Percentiles rank a stretch among this genome's conserved stretches.
phyloP scores from a whole-genome alignment of 2,888 invertebrate species.

The Anagyrus pseudococci region DNA sequence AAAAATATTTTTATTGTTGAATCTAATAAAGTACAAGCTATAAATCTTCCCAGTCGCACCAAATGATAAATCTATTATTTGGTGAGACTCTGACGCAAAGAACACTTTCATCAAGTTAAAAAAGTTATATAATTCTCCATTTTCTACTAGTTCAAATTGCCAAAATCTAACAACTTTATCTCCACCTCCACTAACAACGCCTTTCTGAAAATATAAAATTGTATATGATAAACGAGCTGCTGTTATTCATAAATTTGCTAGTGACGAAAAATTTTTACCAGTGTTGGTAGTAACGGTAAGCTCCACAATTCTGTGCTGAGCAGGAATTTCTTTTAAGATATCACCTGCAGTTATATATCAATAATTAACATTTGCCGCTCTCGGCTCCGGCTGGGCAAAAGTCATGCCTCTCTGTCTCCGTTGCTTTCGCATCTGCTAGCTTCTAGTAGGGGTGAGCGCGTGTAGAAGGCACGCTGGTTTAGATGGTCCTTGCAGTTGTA shows the following conservation, averaged over 20 bases:
- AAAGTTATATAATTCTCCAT: constrained; percentile 75
- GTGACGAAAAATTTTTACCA: constrained; percentile 24
- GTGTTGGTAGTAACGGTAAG: constrained; percentile 73
- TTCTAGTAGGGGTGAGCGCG: too few relatives aligned
- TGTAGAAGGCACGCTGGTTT: too few relatives aligned
- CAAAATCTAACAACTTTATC: constrained; percentile 93
- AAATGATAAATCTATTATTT: constrained; percentile 86
- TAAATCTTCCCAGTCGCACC: too few relatives aligned
- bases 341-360: constrained; percentile 89
- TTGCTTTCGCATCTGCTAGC: too few relatives aligned
- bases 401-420: too few relatives aligned
- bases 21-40: constrained; percentile 91
- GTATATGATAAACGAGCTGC: too few relatives aligned
- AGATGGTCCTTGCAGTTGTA: too few relatives aligned
- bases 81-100: constrained; percentile 83
- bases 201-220: constrained; percentile 66
- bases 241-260: constrained; percentile 26
- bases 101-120: constrained; percentile 86
- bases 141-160: constrained; percentile 86
- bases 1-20: constrained; percentile 96
- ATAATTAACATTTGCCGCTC: constrained; percentile 78
- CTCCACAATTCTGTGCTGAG: constrained; percentile 86
- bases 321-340: constrained; percentile 81
- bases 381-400: too few relatives aligned
- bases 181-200: constrained; percentile 84